Conservation (phyloP, 2,797 vertebrate genomes). For the Vultur gryphus region DNA sequence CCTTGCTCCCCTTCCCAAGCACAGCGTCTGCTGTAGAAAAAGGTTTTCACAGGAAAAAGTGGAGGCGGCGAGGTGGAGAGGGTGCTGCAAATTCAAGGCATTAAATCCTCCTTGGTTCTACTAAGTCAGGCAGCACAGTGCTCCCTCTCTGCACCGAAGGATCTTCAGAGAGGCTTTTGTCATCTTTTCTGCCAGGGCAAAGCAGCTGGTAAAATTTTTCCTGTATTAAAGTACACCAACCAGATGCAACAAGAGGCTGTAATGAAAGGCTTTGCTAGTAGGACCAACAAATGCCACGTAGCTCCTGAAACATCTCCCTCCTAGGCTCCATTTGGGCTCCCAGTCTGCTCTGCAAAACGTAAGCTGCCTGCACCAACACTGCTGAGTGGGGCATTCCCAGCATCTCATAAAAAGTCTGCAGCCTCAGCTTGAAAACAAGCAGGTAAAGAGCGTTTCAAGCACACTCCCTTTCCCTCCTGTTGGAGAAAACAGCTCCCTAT, state of each 20-base stretch:
- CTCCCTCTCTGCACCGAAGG: background rate
- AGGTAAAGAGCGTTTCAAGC: background rate
- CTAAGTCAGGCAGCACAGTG: background rate
- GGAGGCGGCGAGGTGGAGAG: background rate
- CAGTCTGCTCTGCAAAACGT: background rate
- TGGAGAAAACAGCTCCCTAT: background rate
- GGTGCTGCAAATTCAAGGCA: background rate
- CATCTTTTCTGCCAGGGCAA: background rate
- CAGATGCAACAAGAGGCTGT: background rate
- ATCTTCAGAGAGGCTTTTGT: background rate
- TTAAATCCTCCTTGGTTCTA: background rate
- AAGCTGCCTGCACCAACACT: background rate
- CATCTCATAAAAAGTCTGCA: background rate
- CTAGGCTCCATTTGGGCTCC: background rate
- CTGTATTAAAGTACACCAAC: too few relatives aligned
- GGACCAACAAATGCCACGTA: rapidly evolving
- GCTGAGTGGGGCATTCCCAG: background rate
- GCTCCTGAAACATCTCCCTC: background rate
- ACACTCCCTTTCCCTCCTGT: background rate
- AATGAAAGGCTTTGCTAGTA: background rate
- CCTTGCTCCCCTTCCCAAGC: background rate
- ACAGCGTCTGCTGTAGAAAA: background rate
- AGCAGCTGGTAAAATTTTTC: rapidly evolving
- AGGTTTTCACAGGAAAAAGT: background rate
- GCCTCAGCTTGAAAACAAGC: background rate